Base-by-base conservation (phyloP, 2,797 vertebrate species). In the Macrochelys suwanniensis region DNA sequence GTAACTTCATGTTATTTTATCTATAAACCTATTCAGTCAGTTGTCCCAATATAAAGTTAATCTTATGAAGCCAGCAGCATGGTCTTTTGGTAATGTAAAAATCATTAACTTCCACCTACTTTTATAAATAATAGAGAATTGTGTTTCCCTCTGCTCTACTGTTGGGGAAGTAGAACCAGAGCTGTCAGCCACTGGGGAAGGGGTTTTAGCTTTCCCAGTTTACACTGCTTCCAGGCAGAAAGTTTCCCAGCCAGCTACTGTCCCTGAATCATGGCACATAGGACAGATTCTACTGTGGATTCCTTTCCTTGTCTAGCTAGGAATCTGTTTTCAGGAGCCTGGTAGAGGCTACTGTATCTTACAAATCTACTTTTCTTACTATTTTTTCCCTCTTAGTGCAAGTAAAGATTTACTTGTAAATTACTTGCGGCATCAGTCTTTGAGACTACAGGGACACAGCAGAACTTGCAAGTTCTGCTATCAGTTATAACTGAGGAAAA, bases 81-180 rank as follows among this genome's bases (percentile, higher is more conserved):
- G 88, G 76, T 15, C 31, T 31, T 56, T 11, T 42, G 1, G 11
- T 45, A 26, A 50, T 50, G 59, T 78, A 84, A 1, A 78, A 86
- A 56, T 42, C 13, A 19, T 56, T 50, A 59, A 28, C 17, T 33
- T 82, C 33, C 51, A 11, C 15, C 4, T 80, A 6, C 47, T 77
- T n/a, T 53, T 89, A 59, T 53, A 85, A 31, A 13, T 50, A 0
- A 0, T 0, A 8, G 7, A 2, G 61, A 33, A 7, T 28, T 1
- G 57, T 33, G 47, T 83, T 91, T 85, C 6, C 23, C 26, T 31
- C 81, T 84, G 47, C 7, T n/a, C 31, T 19, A 31, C 16, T 65
- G 61, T 65, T 65, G 31, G 33, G 59, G 16, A 28, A 57, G 56
- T 57, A 57, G 56, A 57, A 28, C 25, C 56, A 57, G 56, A 28